Base-by-base conservation (phyloP, 1,140 invertebrate species). In the Cotesia chilonis region DNA sequence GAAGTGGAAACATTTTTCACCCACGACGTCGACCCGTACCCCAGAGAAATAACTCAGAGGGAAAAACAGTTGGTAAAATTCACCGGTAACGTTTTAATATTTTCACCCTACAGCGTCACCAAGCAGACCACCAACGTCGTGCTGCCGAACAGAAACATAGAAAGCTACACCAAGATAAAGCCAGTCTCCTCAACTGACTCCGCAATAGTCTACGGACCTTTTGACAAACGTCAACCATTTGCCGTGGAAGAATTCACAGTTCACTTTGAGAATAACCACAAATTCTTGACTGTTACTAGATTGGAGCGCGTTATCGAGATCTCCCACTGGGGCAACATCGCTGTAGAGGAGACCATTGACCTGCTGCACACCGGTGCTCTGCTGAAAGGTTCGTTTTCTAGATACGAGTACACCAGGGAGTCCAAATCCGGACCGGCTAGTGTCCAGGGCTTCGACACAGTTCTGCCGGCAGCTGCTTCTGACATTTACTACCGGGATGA, bases 251-350 rank as follows among this genome's bases (percentile, higher is more conserved):
- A 93, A 79, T 81, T 98, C 73, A 87, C 83, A 35, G 88, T 99
- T 64, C 98, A 99, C 84, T 98, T 94, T 85, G 98, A 99, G 85
- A 99, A 99, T 86, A 98, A 98, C 83, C 90, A 94, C 60, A 97
- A 98, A 60, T 99, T 99, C 84, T 85, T 99, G 57, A 96, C 95
- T 36, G 94, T 99, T 0, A 96, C 93, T 0, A 89, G 89, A 51
- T 84, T 99, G 75, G 92, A 96, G 71, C 90, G 98, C 51, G 87
- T 91, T 0, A 95, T 99, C 80, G 98, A 99, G 87, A 90, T 99
- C 1, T 99, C 98, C 0, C 98, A 99, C 84, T 99, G 98, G 98
- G 98, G 98, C 14, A 99, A 99, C 80, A 97, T 99, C 84, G 97
- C 98, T 75, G 90, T 99, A 3, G 96, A 99, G 83, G 98, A 99